Evolutionary conservation across 2,888 invertebrate genomes (phyloP).

Genomic region (Melanchra persicariae): DNA sequence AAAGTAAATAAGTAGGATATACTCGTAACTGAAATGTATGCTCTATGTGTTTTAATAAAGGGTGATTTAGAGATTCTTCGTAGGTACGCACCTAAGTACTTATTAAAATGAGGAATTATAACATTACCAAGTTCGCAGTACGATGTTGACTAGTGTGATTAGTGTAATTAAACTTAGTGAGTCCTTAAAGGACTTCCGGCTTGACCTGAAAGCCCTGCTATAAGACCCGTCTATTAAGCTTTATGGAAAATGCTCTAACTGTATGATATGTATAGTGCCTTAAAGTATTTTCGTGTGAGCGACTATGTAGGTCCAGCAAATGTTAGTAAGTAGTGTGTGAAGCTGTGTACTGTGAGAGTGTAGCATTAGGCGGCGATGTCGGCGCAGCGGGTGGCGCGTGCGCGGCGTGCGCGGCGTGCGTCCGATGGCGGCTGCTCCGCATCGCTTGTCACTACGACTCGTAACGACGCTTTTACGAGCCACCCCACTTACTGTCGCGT

Average conservation of each 20-base stretch:
- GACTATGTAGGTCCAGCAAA: slow-evolving; percentile 52
- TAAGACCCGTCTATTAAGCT: neutral
- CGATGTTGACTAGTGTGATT: neutral
- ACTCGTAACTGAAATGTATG: neutral
- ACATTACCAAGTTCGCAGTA: neutral
- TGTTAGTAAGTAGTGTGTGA: slow-evolving; percentile 44
- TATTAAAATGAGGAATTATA: neutral
- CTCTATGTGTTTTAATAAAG: neutral
- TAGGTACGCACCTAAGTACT: too few relatives aligned
- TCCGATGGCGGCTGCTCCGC: slow-evolving; percentile 76
- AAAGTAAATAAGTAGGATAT: neutral
- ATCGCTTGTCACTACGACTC: slow-evolving; percentile 76
- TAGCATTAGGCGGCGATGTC: slow-evolving; percentile 65
- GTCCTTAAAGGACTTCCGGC: neutral
- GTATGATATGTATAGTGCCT: slow-evolving; percentile 13
- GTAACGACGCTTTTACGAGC: slow-evolving; percentile 82
- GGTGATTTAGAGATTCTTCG: neutral
- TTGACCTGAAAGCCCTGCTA: slow-evolving; percentile 16
- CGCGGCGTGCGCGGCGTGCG: slow-evolving; percentile 82
- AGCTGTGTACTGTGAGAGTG: slow-evolving; percentile 38
- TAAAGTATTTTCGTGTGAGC: slow-evolving; percentile 68
- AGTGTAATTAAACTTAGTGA: neutral
- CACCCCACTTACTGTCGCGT: slow-evolving; percentile 76
- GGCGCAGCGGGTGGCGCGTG: slow-evolving; percentile 81
- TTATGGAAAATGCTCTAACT: neutral